Conservation (phyloP, 2,888 invertebrate species). For the Troglohyphantes excavatus region DNA sequence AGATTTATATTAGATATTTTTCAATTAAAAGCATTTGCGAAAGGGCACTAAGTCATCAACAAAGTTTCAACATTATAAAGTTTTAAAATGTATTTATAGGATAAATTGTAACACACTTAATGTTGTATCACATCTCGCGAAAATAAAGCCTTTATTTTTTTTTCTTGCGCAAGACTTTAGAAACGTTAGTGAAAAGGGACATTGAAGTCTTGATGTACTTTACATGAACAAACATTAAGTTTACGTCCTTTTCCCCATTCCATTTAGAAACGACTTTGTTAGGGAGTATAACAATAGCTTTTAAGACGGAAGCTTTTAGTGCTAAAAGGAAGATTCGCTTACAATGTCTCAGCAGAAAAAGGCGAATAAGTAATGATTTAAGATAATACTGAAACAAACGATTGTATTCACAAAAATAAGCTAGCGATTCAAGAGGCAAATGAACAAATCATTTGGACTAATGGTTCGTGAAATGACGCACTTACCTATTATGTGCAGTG, state of each 20-base stretch:
- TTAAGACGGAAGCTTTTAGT: constrained; percentile 17
- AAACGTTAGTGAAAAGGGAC: not conserved
- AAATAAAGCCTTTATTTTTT: too few species aligned
- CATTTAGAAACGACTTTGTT: not conserved
- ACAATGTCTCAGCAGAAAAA: not conserved
- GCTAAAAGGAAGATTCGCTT: not conserved
- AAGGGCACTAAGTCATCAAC: too few species aligned
- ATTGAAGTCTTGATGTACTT: not conserved
- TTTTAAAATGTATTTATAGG: too few species aligned
- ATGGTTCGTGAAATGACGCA: constrained; percentile 20
- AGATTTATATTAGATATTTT: too few species aligned
- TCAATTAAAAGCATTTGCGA: too few species aligned
- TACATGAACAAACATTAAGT: not conserved
- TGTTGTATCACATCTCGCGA: too few species aligned
- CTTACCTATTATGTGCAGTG: constrained; percentile 87
- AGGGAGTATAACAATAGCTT: not conserved
- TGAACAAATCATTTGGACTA: constrained; percentile 18
- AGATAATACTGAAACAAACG: not conserved
- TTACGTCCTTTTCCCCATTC: not conserved
- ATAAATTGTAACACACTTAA: too few species aligned
- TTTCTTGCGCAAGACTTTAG: too few species aligned
- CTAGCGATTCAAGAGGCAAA: constrained; percentile 11
- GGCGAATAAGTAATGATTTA: not conserved
- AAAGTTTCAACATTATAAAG: too few species aligned
- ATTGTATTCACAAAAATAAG: not conserved